Base-by-base conservation (phyloP, 2,888 invertebrate genomes). In the Catocala fraxini region DNA sequence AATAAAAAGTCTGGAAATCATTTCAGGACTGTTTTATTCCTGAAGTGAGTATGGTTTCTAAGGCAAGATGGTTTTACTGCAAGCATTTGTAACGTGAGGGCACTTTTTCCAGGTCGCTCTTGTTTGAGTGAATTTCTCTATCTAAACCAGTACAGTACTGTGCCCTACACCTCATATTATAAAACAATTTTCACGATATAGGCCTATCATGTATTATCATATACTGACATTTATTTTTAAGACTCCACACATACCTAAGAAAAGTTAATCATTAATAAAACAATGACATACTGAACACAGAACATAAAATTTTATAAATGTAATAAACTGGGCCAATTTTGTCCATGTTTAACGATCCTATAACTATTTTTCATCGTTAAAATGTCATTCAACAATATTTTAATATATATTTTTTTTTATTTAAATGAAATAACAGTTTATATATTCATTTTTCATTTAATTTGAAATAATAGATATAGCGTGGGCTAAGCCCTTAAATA, bases 281-380 rank as follows among this genome's bases (percentile, higher is more conserved):
- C 47, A 47, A 49, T 56, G 13, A n/a, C 42, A 25, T 25, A 25
- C 25, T 25, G 15, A 25, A 25, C 25, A 48, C 25, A 25, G 33
- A 33, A 1, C 13, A 13, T 55, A 55, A 46, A 52, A 52, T 25
- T 39, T 39, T 7, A 6, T 6, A 39, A 39, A 39, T 39, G 12
- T 12, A 35, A 12, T 47, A 42, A 42, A 42, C 48, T 10, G 11
- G 43, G 11, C 4, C 45, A 39, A 51, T 51, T 35, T 57, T 15
- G 6, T 41, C 5, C 35, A 51, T 12, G 41, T 52, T 58, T 58
- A 51, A 58, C 7, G 46, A 33, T 11, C n/a, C 25, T 3, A 46
- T 58, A 52, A 58, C 51, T 58, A 58, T 52, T 52, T 34, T 12
- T 25, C 9, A 12, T 39, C 45, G 33, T 41, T 39, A 35, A 58